Evolutionary conservation across 2,113 vertebrate species (phyloP), one percentile per base, ranked within the genome.

Genomic region (Elephantulus edwardii): DNA sequence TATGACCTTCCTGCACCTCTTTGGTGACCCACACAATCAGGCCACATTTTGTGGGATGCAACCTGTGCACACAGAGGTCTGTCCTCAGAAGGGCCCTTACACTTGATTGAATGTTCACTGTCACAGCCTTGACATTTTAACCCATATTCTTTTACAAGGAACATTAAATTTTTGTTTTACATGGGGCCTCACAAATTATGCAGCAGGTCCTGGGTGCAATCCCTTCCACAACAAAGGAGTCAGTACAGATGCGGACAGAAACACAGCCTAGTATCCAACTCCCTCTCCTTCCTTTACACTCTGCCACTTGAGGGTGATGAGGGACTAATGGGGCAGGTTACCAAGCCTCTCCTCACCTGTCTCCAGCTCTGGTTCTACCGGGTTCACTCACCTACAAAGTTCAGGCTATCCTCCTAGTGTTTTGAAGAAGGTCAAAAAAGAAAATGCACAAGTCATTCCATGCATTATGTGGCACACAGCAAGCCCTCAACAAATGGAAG

Each of bases 381-480:
- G 1, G 3, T 46, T 64, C 80, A 30, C 60, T 83, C 44, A 4
- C 30, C 20, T 28, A 8, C 13, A 6, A 89, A 42, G 42, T 26
- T 8, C 80, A 56, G 52, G 1, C 4, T 60, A 33, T 48, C 76
- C 64, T 77, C 50, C 54, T 17, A 3, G 14, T 58, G 44, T 38
- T 74, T 60, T 87, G 38, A 52, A 24, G 30, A 44, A 30, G 22
- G 5, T 6, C 83, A 76, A 60, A 20, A 42, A 33, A 75, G 78
- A 40, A 78, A 28, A 26, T 8, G 79, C 20, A 26, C 3, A 6
- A 30, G 62, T 24, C 13, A 17, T 16, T 33, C 35, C 24, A 0
- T 5, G 33, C 11, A 11, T 5, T 20, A 6, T 16, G 40, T 20
- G n/a, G 54, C n/a, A 24, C 33, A 1, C 0, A 8, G 52, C 17